These are phyloP conservation scores for Epinotia bilunana DNA, from an alignment of 2,888 invertebrate species.

Conservation along the genomic window DNA sequence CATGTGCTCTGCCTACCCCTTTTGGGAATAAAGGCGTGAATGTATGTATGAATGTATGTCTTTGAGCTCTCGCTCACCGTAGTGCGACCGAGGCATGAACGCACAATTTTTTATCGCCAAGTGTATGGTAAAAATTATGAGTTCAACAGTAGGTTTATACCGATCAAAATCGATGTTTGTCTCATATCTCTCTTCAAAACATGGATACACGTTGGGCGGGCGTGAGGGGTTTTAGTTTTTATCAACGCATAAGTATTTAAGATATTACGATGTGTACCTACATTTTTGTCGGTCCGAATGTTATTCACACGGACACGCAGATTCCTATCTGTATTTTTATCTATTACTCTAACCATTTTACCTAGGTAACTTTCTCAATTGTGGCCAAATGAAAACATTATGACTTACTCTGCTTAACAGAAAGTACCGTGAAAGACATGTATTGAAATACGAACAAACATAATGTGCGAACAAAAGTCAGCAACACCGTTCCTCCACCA, in stretches of 20 bases:
- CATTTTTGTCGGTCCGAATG: neutral
- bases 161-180: neutral
- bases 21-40: too few relatives aligned
- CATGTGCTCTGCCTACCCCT: too few relatives aligned
- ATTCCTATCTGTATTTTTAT: neutral
- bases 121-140: too few relatives aligned
- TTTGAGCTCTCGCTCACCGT: too few relatives aligned
- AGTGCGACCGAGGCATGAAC: too few relatives aligned
- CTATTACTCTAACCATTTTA: neutral
- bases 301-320: neutral
- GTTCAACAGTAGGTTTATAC: neutral
- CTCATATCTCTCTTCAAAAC: neutral
- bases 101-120: too few relatives aligned
- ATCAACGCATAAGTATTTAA: too few relatives aligned
- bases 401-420: neutral
- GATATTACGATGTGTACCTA: too few relatives aligned
- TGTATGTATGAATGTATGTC: too few relatives aligned
- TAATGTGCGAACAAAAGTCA: conserved; percentile 3
- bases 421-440: neutral
- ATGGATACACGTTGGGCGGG: too few relatives aligned
- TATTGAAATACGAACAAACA: neutral
- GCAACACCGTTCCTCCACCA: conserved; percentile 1
- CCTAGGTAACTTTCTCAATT: neutral
- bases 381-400: neutral
- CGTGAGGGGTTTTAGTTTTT: too few relatives aligned